These are phyloP conservation scores for Mirounga angustirostris DNA, from an alignment of 2,113 vertebrate species.

Conservation along the genomic window DNA sequence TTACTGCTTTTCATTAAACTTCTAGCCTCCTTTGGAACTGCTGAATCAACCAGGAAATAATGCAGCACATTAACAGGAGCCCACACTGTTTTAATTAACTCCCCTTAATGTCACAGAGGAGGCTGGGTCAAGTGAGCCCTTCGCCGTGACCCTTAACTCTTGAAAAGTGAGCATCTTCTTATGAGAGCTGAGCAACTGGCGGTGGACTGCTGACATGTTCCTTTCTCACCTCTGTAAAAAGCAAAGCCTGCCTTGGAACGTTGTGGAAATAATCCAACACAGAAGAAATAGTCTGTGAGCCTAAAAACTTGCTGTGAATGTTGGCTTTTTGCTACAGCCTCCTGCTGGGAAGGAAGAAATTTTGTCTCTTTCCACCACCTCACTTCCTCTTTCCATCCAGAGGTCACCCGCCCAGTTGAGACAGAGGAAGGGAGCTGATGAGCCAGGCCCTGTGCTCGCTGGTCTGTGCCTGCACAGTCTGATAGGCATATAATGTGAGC, in stretches of 20 bases:
- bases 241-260: neutral
- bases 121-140: neutral
- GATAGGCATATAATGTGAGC: neutral
- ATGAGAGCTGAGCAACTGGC: neutral
- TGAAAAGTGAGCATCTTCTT: constrained; percentile 25
- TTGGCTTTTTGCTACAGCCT: neutral
- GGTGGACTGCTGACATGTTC: neutral
- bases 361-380: neutral
- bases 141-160: neutral
- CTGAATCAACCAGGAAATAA: neutral
- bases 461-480: too few species aligned
- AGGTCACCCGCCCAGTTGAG: neutral
- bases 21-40: neutral
- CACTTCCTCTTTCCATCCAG: neutral
- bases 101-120: neutral
- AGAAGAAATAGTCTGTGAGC: neutral
- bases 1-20: neutral
- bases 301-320: neutral
- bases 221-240: neutral
- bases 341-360: neutral
- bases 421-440: neutral
- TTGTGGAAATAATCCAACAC: neutral
- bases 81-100: neutral
- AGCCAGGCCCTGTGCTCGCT: neutral
- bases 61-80: neutral